These are phyloP conservation scores for Heterotilapia buettikoferi DNA, from an alignment of 2,113 vertebrate genomes.

Conservation along the genomic window DNA sequence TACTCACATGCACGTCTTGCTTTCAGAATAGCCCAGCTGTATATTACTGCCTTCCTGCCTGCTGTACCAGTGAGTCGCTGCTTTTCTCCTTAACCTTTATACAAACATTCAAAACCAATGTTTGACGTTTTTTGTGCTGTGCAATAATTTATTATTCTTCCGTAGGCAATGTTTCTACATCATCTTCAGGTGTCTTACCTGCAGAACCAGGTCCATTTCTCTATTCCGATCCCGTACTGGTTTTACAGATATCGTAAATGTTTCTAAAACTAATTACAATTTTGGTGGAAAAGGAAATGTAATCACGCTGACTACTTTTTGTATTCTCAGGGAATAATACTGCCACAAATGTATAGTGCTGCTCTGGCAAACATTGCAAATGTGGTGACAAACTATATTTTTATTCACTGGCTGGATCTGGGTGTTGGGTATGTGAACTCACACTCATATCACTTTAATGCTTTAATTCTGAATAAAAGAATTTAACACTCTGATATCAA, in stretches of 20 bases:
- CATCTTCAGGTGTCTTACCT: slow-evolving; percentile 82
- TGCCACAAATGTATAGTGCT: slow-evolving; percentile 81
- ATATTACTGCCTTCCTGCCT: slow-evolving; percentile 84
- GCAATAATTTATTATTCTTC: not conserved
- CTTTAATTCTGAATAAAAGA: not conserved
- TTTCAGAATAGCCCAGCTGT: slow-evolving; percentile 86
- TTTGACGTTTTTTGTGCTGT: not conserved
- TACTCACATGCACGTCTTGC: not conserved
- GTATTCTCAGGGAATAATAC: slow-evolving; percentile 77
- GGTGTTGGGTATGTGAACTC: slow-evolving; percentile 81
- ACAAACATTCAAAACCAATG: not conserved
- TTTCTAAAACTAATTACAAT: not conserved
- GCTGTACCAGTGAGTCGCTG: slow-evolving; percentile 85
- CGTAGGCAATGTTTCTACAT: slow-evolving; percentile 81
- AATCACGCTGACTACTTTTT: not conserved
- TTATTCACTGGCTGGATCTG: slow-evolving; percentile 78
- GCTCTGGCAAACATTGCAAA: slow-evolving; percentile 81
- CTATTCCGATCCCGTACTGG: not conserved
- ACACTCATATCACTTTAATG: not conserved
- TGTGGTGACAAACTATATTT: slow-evolving; percentile 75
- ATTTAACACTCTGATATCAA: not conserved
- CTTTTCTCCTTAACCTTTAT: not conserved
- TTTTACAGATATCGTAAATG: not conserved
- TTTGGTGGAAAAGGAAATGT: not conserved
- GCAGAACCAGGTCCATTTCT: slow-evolving; percentile 80